A percentile compares a stretch with the other conserved stretches of the same genome.
phyloP scores from a whole-genome alignment of 2,113 vertebrate species.

The Gymnobelideus leadbeateri region DNA sequence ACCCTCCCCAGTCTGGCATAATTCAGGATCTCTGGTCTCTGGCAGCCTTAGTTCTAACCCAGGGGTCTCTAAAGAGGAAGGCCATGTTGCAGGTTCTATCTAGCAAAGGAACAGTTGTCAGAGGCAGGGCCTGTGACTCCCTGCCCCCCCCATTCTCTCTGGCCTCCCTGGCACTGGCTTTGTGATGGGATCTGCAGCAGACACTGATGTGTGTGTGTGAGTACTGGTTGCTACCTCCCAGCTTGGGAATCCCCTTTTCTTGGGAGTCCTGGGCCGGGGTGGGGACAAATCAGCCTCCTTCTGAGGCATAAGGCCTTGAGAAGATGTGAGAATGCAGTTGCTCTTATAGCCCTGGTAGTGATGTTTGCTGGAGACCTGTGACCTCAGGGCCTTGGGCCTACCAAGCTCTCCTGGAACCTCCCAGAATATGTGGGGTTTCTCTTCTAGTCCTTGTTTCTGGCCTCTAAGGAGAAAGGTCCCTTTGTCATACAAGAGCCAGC shows the following conservation, averaged over 20 bases:
- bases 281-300: too few species aligned
- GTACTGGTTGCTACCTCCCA: constrained; percentile 23
- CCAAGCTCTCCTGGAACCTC: constrained; percentile 58
- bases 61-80: neutral
- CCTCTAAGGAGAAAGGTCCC: constrained; percentile 75
- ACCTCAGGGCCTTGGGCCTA: constrained; percentile 67
- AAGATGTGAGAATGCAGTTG: neutral
- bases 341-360: neutral
- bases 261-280: constrained; percentile 4
- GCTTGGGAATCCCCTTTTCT: constrained; percentile 2
- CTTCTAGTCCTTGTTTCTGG: constrained; percentile 74
- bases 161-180: neutral
- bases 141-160: neutral
- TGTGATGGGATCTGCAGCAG: neutral
- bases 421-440: constrained; percentile 63
- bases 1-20: too few species aligned
- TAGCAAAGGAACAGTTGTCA: neutral
- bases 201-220: neutral
- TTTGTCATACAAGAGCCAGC: constrained; percentile 85
- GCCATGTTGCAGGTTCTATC: neutral
- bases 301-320: too few species aligned
- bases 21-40: neutral
- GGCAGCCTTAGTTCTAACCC: too few species aligned
- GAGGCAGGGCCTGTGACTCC: neutral
- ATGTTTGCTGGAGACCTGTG: constrained; percentile 46